These are phyloP conservation scores for Desoria tigrina DNA, from an alignment of 2,888 invertebrate genomes.

Conservation along the genomic window DNA sequence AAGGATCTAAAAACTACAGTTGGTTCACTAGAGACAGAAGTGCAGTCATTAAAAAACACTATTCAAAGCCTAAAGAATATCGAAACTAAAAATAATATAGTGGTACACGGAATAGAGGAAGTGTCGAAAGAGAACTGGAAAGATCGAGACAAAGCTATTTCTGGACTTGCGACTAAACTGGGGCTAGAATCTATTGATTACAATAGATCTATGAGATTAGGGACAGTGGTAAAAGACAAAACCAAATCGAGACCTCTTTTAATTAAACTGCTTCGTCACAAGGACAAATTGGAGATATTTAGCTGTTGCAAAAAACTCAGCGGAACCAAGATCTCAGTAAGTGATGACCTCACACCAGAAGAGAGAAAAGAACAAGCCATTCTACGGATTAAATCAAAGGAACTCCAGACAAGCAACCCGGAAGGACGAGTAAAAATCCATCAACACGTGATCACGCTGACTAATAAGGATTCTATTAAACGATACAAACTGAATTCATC, in stretches of 20 bases:
- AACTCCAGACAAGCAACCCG: not conserved
- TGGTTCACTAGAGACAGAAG: too few species aligned
- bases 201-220: not conserved
- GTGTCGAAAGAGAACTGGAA: not conserved
- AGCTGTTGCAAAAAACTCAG: not conserved
- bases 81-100: too few species aligned
- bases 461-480: not conserved
- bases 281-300: not conserved
- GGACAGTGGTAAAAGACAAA: not conserved
- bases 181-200: not conserved
- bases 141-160: not conserved
- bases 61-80: too few species aligned
- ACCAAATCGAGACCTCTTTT: not conserved
- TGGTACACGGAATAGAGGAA: not conserved
- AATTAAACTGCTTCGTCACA: not conserved
- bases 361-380: not conserved
- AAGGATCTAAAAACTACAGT: too few species aligned
- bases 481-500: not conserved
- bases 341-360: not conserved
- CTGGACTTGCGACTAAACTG: not conserved
- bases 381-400: not conserved
- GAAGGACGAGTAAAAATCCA: not conserved
- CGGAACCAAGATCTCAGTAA: not conserved
- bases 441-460: not conserved
- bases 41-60: too few species aligned